phyloP scores from a whole-genome alignment of 2,888 invertebrate genomes.

The Bombyx huttoni region DNA sequence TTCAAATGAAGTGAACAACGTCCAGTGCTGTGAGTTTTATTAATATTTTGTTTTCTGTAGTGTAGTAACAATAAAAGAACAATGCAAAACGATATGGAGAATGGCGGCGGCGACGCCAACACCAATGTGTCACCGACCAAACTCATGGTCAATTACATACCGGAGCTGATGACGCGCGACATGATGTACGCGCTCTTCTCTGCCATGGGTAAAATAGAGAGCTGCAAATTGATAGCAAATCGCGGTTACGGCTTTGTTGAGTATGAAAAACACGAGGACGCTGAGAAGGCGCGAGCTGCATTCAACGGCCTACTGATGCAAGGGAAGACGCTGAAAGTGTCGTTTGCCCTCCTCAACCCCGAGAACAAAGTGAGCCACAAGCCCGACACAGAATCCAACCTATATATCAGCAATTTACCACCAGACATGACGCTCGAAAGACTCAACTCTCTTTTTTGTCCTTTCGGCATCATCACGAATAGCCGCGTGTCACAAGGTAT shows the following conservation, averaged over 20 bases:
- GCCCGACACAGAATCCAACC: slow-evolving; percentile 65
- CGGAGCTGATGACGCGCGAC: slow-evolving; percentile 68
- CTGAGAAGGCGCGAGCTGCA: slow-evolving; percentile 65
- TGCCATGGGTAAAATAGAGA: slow-evolving; percentile 68
- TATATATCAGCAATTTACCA: slow-evolving; percentile 67
- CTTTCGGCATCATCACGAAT: slow-evolving; percentile 61
- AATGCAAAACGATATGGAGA: slow-evolving; percentile 67
- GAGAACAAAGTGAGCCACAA: slow-evolving; percentile 67
- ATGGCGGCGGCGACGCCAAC: slow-evolving; percentile 70
- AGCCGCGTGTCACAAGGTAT: slow-evolving; percentile 67
- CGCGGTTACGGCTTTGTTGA: slow-evolving; percentile 68
- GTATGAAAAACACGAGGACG: slow-evolving; percentile 67
- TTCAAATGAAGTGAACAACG: slow-evolving; percentile 61
- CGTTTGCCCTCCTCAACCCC: slow-evolving; percentile 66
- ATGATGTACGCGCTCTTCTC: slow-evolving; percentile 71
- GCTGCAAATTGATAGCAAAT: slow-evolving; percentile 66
- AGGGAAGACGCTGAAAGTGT: slow-evolving; percentile 67
- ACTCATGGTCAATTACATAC: slow-evolving; percentile 72
- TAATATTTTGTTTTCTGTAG: slow-evolving; percentile 59
- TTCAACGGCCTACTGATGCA: slow-evolving; percentile 70
- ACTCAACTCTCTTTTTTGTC: slow-evolving; percentile 53
- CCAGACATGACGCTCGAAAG: slow-evolving; percentile 67
- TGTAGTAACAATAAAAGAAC: slow-evolving; percentile 57
- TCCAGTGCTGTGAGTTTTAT: slow-evolving; percentile 48
- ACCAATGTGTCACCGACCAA: slow-evolving; percentile 72